Conservation (phyloP, 2,888 invertebrate genomes). For the Chrysolina haemoptera region DNA sequence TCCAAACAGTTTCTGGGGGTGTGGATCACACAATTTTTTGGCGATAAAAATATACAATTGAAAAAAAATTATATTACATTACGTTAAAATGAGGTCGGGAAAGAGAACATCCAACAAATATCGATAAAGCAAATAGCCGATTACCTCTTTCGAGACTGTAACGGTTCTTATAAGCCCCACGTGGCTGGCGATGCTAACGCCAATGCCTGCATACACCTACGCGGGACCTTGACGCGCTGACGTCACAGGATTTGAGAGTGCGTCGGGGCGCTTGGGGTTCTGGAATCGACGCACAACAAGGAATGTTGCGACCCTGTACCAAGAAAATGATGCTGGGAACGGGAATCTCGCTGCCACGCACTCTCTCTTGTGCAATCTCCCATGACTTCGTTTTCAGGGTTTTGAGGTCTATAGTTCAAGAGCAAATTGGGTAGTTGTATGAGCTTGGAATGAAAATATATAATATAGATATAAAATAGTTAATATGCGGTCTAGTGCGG, state of each 20-base stretch:
- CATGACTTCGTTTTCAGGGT: conserved; percentile 2
- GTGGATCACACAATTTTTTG: too few relatives aligned
- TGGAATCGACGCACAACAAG: conserved; percentile 57
- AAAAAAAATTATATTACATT: too few relatives aligned
- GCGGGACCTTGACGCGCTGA: conserved; percentile 62
- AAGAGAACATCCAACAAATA: too few relatives aligned
- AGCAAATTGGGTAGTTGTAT: neutral
- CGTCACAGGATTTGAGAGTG: conserved; percentile 53
- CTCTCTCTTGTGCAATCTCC: conserved; percentile 1
- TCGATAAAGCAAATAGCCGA: too few relatives aligned
- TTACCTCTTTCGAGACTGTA: neutral
- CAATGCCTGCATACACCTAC: conserved; percentile 49
- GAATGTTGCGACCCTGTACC: conserved; percentile 52
- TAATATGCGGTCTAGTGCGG: too few relatives aligned
- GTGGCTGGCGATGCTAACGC: neutral
- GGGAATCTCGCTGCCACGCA: conserved; percentile 26
- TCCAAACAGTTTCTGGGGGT: too few relatives aligned
- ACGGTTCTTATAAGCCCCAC: neutral
- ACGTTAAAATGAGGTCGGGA: too few relatives aligned
- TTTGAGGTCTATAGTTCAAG: conserved; percentile 1
- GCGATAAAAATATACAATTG: too few relatives aligned
- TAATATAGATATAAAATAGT: too few relatives aligned
- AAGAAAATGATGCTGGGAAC: conserved; percentile 25
- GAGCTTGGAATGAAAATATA: neutral
- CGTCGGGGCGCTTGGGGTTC: conserved; percentile 40